Base-by-base conservation (phyloP, 2,797 vertebrate species). In the Sebastes diaconus region DNA sequence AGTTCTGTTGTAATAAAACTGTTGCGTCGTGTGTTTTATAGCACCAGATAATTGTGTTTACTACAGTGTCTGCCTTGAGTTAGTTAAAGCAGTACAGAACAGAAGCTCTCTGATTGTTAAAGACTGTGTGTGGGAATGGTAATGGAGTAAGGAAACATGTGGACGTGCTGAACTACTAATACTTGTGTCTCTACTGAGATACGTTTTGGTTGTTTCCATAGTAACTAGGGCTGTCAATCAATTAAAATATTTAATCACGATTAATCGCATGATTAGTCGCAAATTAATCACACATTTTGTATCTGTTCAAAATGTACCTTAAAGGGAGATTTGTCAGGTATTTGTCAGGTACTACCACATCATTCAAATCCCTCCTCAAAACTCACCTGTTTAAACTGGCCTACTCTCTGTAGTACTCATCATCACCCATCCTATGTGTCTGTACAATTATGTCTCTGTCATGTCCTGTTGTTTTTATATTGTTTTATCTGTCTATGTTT, bases 1-100 rank as follows among this genome's bases (percentile, higher is more conserved):
- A 57, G 5, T 74, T 81, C 39, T 69, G n/a, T 22, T 73, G 39
- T 64, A 61, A 77, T 80, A 57, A 84, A 83, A 84, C 16, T 77
- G 36, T 9, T 80, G 27, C 4, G 3, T 69, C 57, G 8, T 52
- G 58, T 66, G 50, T 73, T 87, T 79, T 70, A 59, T 34, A 61
- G 55, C 25, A n/a, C 5, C 30, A 63, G 22, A 66, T 84, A 73
- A 74, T 46, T 71, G 20, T 63, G 24, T 68, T 66, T 77, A 27
- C 71, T 27, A 27, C 50, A 29, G 11, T 5, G 39, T 77, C 66
- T 52, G 68, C 7, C 13, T 16, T 67, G 50, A 72, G 32, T 66
- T 77, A 66, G 71, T 63, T 63, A 57, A 58, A 61, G 52, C 60
- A 65, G 39, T 1, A 32, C 22, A 66, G 58, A 79, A 60, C 63